Conservation (phyloP, 2,888 invertebrate genomes). For the Odontomyia ornata region DNA sequence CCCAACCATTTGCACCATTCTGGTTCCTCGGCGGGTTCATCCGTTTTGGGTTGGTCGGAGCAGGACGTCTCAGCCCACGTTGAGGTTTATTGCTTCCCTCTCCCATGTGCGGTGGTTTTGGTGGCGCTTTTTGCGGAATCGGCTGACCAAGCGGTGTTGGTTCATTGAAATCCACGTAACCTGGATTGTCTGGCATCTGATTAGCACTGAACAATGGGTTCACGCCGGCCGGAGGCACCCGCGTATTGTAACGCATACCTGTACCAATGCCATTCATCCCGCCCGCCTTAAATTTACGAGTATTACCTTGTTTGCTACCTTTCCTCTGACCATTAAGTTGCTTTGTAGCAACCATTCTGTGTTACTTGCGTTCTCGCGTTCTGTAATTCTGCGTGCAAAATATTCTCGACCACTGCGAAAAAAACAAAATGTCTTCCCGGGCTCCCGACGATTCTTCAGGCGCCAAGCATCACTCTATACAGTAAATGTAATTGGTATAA, state of each 20-base stretch:
- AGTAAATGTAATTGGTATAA: too few species aligned
- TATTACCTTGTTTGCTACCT: conserved; percentile 14
- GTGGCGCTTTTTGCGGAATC: not conserved
- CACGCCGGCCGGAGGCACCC: conserved; percentile 26
- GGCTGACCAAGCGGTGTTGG: conserved; percentile 55
- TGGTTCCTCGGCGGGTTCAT: conserved; percentile 41
- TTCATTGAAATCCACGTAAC: conserved; percentile 62
- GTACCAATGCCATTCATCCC: conserved; percentile 20
- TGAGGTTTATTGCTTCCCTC: conserved; percentile 11
- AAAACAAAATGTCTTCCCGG: conserved; percentile 45
- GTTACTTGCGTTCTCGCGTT: not conserved
- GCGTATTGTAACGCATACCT: conserved; percentile 32
- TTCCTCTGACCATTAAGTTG: conserved; percentile 19
- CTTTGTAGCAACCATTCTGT: conserved; percentile 29
- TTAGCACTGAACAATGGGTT: conserved; percentile 60
- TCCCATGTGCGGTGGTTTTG: conserved; percentile 6
- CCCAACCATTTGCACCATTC: conserved; percentile 43
- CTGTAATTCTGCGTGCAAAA: not conserved
- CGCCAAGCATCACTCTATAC: too few species aligned
- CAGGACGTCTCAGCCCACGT: conserved; percentile 21
- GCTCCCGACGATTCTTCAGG: not conserved
- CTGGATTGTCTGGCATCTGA: conserved; percentile 63
- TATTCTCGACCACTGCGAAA: conserved; percentile 3
- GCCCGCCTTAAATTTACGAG: conserved; percentile 12
- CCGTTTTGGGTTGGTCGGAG: conserved; percentile 12